A percentile compares a stretch with the other conserved stretches of the same genome.
Evolutionary conservation across 2,797 vertebrate genomes (phyloP).

Genomic region (Synaphobranchus kaupii): DNA sequence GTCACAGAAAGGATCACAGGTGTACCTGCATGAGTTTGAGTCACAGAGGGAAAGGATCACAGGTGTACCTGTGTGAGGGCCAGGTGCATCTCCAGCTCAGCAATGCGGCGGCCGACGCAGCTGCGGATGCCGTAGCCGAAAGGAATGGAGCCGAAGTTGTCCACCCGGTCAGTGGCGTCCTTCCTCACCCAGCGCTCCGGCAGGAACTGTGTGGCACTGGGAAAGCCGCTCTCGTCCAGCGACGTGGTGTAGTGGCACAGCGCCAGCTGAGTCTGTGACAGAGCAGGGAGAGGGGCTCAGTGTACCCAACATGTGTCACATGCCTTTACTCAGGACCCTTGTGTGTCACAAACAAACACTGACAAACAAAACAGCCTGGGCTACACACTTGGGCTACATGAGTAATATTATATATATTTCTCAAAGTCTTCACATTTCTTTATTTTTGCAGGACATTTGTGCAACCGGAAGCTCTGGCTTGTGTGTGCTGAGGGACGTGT

Average conservation of each 20-base stretch:
- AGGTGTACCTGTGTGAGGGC: slow-evolving; percentile 77
- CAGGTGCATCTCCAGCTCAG: slow-evolving; percentile 89
- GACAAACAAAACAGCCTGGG: not conserved
- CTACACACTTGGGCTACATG: not conserved
- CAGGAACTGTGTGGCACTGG: slow-evolving; percentile 72
- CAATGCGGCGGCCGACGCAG: slow-evolving; percentile 85
- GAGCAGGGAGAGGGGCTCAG: slow-evolving; percentile 12
- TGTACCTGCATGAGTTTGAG: slow-evolving; percentile 72
- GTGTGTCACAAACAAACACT: not conserved
- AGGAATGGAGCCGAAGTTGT: slow-evolving; percentile 91
- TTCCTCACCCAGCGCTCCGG: slow-evolving; percentile 88
- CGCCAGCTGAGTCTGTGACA: slow-evolving; percentile 84
- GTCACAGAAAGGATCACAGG: not conserved
- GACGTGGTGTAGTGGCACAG: slow-evolving; percentile 91
- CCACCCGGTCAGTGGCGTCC: slow-evolving; percentile 78
- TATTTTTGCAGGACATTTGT: not conserved
- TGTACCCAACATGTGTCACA: not conserved
- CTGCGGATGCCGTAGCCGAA: slow-evolving; percentile 91
- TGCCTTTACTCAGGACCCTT: not conserved
- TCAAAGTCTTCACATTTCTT: not conserved
- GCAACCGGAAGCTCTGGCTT: not conserved
- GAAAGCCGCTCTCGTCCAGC: slow-evolving; percentile 80
- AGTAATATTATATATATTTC: slow-evolving; percentile 7
- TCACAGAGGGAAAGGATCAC: not conserved
- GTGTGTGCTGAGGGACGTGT: not conserved